Conservation (phyloP, 2,888 invertebrate species). For the Andricus curvator region DNA sequence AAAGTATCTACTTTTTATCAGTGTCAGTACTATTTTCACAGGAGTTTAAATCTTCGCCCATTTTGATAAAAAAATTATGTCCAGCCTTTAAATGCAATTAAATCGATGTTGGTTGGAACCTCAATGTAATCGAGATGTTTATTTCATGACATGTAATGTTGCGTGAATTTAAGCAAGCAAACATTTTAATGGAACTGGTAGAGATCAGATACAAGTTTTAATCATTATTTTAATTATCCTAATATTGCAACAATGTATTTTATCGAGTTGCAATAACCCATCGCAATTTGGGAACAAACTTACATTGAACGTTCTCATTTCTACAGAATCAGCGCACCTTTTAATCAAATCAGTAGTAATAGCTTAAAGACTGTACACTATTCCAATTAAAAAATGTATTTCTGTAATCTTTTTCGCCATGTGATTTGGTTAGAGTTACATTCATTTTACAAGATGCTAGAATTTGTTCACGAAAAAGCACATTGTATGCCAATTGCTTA, state of each 20-base stretch:
- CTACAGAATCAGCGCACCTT: slow-evolving; percentile 12
- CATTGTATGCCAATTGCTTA: not conserved
- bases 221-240: not conserved
- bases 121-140: too few species aligned
- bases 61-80: too few species aligned
- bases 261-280: not conserved
- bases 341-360: not conserved
- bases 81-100: too few species aligned
- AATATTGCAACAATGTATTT: not conserved
- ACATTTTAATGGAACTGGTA: slow-evolving; percentile 3
- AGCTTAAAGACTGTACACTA: not conserved
- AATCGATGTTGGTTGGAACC: too few species aligned
- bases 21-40: not conserved
- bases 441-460: not conserved
- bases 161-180: not conserved
- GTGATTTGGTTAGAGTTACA: too few species aligned
- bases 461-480: not conserved
- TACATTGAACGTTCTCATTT: not conserved
- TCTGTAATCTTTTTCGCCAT: too few species aligned
- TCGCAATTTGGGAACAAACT: not conserved
- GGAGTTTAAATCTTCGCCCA: not conserved
- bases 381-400: too few species aligned
- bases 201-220: not conserved
- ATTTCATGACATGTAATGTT: not conserved
- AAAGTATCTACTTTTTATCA: not conserved